Percentiles rank a stretch among this genome's conserved stretches.
Evolutionary conservation across 2,797 vertebrate genomes (phyloP).

Genomic region (Phrynocephalus forsythii): DNA sequence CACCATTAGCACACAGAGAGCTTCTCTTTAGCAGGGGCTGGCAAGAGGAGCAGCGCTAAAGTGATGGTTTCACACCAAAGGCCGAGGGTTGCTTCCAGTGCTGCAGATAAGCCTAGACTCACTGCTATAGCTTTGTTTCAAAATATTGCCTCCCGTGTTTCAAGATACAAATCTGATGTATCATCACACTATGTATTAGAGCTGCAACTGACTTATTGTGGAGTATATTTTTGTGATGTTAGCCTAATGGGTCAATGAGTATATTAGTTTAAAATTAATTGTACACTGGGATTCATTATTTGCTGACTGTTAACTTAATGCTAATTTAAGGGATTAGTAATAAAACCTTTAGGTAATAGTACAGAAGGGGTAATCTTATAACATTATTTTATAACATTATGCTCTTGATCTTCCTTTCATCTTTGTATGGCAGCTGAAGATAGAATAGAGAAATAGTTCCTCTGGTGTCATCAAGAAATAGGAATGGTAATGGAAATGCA

Average conservation of each 20-base stretch:
- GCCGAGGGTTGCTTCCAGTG: not conserved
- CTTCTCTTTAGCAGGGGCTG: not conserved
- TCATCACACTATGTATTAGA: not conserved
- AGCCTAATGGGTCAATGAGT: not conserved
- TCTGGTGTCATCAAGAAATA: not conserved
- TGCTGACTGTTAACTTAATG: not conserved
- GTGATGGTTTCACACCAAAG: not conserved
- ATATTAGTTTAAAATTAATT: constrained; percentile 2
- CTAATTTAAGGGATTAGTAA: not conserved
- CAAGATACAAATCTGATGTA: not conserved
- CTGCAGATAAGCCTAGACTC: not conserved
- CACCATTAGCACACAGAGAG: not conserved
- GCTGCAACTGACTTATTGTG: not conserved
- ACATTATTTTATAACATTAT: not conserved
- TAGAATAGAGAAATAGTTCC: not conserved
- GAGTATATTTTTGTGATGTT: not conserved
- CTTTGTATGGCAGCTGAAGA: not conserved
- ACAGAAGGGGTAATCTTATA: not conserved
- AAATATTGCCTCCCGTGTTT: not conserved
- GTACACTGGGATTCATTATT: not conserved
- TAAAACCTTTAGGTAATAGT: no score
- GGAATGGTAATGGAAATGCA: not conserved
- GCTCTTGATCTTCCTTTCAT: not conserved
- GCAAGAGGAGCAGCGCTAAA: not conserved
- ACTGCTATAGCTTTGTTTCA: not conserved